Conservation (phyloP, 92 coral and sea anemone genomes). For the Galaxea fascicularis region DNA sequence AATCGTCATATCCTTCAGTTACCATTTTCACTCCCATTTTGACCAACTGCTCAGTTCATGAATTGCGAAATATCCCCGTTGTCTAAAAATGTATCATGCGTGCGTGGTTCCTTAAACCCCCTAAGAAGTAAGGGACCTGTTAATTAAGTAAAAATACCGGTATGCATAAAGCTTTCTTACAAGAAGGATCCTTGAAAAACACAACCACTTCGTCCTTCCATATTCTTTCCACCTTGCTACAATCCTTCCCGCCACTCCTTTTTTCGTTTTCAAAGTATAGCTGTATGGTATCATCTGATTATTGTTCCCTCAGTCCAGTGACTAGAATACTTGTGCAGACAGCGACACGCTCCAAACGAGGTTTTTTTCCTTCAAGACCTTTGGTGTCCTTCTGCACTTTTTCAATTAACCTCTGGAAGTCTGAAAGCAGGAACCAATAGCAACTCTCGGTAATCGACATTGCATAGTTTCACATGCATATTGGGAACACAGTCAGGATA, state of each 20-base stretch:
- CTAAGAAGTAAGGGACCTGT: not conserved
- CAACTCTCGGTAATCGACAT: not conserved
- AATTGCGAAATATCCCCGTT: too few species aligned
- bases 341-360: constrained; percentile 51
- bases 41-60: too few species aligned
- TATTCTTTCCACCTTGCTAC: constrained; percentile 38
- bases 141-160: not conserved
- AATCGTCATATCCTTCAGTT: too few species aligned
- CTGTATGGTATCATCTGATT: constrained; percentile 48
- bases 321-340: constrained; percentile 61
- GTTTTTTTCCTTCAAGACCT: constrained; percentile 44
- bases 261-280: constrained; percentile 59
- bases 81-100: not conserved
- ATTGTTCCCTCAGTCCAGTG: constrained; percentile 41
- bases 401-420: constrained; percentile 3
- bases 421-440: not conserved
- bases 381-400: constrained; percentile 44
- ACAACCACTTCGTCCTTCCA: constrained; percentile 51
- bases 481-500: too few species aligned
- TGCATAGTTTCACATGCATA: too few species aligned
- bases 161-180: constrained; percentile 33
- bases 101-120: not conserved
- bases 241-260: constrained; percentile 56
- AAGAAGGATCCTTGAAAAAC: constrained; percentile 59
- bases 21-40: too few species aligned